A percentile compares a stretch with the other conserved stretches of the same genome.
phyloP scores from a whole-genome alignment of 35 echinoderm and acorn worm genomes.

The Lytechinus variegatus region DNA sequence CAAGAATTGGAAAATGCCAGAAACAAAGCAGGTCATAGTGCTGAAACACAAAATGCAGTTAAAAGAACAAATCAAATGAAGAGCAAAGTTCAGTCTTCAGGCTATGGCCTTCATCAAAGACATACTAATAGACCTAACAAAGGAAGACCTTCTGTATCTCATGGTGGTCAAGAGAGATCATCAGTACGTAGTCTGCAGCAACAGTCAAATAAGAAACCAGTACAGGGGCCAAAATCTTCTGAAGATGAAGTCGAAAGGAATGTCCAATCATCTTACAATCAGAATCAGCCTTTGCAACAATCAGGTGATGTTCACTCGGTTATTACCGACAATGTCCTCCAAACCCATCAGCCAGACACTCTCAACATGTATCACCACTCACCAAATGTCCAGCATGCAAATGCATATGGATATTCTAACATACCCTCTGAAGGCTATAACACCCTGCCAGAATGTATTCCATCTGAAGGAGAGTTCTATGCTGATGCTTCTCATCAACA shows the following conservation, averaged over 20 bases:
- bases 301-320: background rate
- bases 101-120: background rate
- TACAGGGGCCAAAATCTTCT: background rate
- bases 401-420: background rate
- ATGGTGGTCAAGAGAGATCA: background rate
- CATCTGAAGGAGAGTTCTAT: background rate
- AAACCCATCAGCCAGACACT: background rate
- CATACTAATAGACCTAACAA: background rate
- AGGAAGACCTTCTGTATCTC: constrained; percentile 3
- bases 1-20: constrained; percentile 30
- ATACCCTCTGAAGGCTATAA: background rate
- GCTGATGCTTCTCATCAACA: background rate
- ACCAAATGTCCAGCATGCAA: background rate
- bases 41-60: background rate
- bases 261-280: background rate
- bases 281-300: background rate
- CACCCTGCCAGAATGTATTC: background rate
- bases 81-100: background rate
- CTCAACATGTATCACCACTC: background rate
- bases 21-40: background rate
- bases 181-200: background rate
- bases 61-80: background rate
- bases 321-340: background rate
- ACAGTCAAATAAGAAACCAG: background rate
- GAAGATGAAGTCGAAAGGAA: background rate